phyloP scores from a whole-genome alignment of 2,888 invertebrate species.

The Agapetus fuscipes region DNA sequence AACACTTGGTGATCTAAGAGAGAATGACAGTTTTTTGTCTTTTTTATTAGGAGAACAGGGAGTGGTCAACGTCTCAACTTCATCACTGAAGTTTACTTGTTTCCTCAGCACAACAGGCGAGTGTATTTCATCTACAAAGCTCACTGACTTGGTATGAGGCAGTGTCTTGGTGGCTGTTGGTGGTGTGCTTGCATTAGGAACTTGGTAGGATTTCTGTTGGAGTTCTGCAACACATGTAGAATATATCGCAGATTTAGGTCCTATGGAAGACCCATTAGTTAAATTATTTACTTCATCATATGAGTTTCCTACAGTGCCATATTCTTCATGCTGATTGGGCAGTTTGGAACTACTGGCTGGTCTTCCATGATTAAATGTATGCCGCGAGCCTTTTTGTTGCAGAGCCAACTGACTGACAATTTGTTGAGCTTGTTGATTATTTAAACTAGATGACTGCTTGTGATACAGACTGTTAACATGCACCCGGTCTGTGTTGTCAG shows the following conservation, averaged over 20 bases:
- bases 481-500: neutral
- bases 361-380: neutral
- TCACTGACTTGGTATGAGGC: constrained; percentile 6
- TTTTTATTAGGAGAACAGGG: constrained; percentile 36
- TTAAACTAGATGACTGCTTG: neutral
- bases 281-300: too few relatives aligned
- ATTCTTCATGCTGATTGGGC: neutral
- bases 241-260: constrained; percentile 10
- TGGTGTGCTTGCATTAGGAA: constrained; percentile 2
- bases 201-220: constrained; percentile 7
- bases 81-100: constrained; percentile 53
- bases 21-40: constrained; percentile 57
- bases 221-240: constrained; percentile 12
- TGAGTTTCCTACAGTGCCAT: neutral
- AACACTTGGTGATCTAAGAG: constrained; percentile 38
- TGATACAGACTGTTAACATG: neutral
- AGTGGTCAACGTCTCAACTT: constrained; percentile 28
- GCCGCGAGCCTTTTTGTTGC: neutral
- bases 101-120: constrained; percentile 27
- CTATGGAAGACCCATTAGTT: constrained; percentile 5
- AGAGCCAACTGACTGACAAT: neutral
- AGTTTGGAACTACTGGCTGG: too few relatives aligned
- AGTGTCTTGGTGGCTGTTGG: constrained; percentile 2
- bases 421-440: neutral
- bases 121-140: constrained; percentile 15